A percentile compares a stretch with the other conserved stretches of the same genome.
Conservation (phyloP, 2,888 invertebrate species). For the Agrotis segetum region DNA sequence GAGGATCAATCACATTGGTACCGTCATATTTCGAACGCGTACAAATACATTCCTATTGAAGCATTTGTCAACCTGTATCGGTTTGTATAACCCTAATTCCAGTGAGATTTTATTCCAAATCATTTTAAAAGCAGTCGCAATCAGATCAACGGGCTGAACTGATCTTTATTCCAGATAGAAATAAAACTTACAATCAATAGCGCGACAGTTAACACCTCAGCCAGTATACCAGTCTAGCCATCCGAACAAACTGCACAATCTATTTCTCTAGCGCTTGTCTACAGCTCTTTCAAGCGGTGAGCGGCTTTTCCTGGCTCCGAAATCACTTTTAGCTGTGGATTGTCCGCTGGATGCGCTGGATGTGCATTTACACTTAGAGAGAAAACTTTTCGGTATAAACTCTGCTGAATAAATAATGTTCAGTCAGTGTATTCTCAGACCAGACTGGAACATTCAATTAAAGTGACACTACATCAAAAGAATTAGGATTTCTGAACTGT, state of each 20-base stretch:
- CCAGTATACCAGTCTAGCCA: not conserved
- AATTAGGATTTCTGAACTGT: too few species aligned
- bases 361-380: constrained; percentile 21
- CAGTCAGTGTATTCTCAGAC: constrained; percentile 8
- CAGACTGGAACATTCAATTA: not conserved
- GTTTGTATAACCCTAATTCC: too few species aligned
- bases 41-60: too few species aligned
- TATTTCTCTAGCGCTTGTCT: constrained; percentile 24
- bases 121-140: not conserved
- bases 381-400: constrained; percentile 15
- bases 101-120: too few species aligned
- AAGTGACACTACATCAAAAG: too few species aligned
- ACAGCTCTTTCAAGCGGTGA: constrained; percentile 28
- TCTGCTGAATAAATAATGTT: constrained; percentile 24
- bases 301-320: constrained; percentile 36
- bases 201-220: not conserved
- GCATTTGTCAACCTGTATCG: too few species aligned
- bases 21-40: too few species aligned
- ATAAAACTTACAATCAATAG: not conserved
- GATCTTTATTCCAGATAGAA: not conserved
- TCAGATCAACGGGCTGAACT: not conserved
- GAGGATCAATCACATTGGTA: too few species aligned
- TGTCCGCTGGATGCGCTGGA: constrained; percentile 27
- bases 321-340: constrained; percentile 32
- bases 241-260: constrained; percentile 10